Base-by-base conservation (phyloP, 2,888 invertebrate species). In the Bursaphelenchus okinawaensis region DNA sequence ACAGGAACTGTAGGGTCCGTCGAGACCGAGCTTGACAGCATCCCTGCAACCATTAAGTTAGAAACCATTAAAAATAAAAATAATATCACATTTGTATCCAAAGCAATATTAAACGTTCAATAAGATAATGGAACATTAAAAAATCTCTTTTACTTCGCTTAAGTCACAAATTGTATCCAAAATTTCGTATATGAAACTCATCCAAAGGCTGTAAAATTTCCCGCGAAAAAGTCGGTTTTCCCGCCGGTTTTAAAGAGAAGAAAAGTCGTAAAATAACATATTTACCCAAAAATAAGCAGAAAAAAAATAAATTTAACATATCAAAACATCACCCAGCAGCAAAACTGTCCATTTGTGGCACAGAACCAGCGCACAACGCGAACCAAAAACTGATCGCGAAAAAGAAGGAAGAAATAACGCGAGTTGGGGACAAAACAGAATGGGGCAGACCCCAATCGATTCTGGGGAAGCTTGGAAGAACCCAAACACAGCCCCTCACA, bases 331-430 rank as follows among this genome's bases (percentile, higher is more conserved):
- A 16, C 12, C 40, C 2, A n/a, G 6, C 40, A 40, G 40, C 6
- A 40, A 3, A 40, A 40, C 40, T 16, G 16, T n/a, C 40, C 12
- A 12, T 16, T 40, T 40, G 12, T 40, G 40, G 40, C 40, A 40
- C 40, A 40, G 12, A 40, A 40, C n/a, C 40, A 40, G n/a, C 40
- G 40, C 40, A 1, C 57, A 22, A 19, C 9, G 28, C 4, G 57
- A 28, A 27, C 58, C 26, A 29, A 23, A 27, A 60, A 60, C 40
- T 50, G 52, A 52, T 52, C 52, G 51, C 52, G 52, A 52, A 26
- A 60, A 52, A 22, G 60, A 50, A 52, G 23, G 52, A 9, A 52
- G 24, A 20, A 23, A 52, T 51, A 60, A 26, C 51, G 51, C 52
- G 60, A 60, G 51, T 60, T 52, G 24, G 24, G 40, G 31, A 20